Evolutionary conservation across 2,888 invertebrate species (phyloP).

Genomic region (Nesidiocoris tenuis): DNA sequence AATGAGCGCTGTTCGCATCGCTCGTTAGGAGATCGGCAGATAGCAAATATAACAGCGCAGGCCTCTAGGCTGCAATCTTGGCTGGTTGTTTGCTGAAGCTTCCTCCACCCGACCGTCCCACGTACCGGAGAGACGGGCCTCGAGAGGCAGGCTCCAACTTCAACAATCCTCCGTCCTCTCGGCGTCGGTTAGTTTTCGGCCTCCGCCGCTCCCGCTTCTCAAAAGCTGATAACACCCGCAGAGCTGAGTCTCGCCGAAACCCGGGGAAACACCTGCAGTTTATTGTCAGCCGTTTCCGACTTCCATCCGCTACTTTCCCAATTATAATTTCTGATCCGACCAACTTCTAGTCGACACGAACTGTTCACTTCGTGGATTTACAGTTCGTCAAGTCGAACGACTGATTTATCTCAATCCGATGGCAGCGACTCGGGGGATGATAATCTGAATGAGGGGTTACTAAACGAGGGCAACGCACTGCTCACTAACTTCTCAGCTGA

Average conservation of each 20-base stretch:
- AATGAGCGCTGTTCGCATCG: conserved; percentile 18
- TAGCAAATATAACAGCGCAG: conserved; percentile 38
- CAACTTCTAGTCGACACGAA: no score
- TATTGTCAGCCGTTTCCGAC: conserved; percentile 31
- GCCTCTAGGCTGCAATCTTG: conserved; percentile 39
- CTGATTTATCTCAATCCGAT: no score
- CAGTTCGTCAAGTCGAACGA: neutral
- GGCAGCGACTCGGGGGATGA: no score
- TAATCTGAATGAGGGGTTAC: no score
- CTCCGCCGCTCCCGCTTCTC: conserved; percentile 1
- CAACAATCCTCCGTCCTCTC: conserved; percentile 18
- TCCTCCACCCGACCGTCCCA: neutral
- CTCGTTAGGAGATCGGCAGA: conserved; percentile 40
- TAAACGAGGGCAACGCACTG: no score
- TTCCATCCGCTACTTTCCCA: conserved; percentile 14
- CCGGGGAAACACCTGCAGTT: conserved; percentile 29
- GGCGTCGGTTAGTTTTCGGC: no score
- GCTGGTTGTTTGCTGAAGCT: conserved; percentile 40
- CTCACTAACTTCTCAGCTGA: no score
- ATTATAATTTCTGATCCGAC: conserved; percentile 28
- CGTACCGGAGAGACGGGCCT: neutral
- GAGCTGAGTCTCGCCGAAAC: conserved; percentile 17
- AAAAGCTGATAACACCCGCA: conserved; percentile 38
- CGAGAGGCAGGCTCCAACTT: conserved; percentile 16
- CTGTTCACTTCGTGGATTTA: neutral